Conservation (phyloP, 2,113 vertebrate genomes). For the Sander lucioperca region DNA sequence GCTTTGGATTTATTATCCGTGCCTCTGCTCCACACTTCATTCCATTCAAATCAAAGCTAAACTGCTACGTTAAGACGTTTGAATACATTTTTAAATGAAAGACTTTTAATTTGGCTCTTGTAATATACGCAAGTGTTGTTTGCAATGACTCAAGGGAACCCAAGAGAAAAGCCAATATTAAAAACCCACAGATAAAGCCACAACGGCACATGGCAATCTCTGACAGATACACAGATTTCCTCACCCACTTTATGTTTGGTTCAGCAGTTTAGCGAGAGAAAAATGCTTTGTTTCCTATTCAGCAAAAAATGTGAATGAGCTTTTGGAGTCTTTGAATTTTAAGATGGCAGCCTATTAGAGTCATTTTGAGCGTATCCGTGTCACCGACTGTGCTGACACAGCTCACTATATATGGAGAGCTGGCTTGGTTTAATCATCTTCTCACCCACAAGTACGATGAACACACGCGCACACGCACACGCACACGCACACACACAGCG, state of each 20-base stretch:
- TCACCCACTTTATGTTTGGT: slow-evolving; percentile 51
- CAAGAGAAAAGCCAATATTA: slow-evolving; percentile 65
- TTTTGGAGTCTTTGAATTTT: slow-evolving; percentile 65
- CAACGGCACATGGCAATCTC: slow-evolving; percentile 32
- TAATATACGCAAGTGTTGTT: slow-evolving; percentile 26
- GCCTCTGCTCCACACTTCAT: slow-evolving; percentile 43
- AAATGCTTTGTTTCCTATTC: slow-evolving; percentile 74
- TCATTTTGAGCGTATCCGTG: slow-evolving; percentile 63
- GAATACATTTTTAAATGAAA: slow-evolving; percentile 72
- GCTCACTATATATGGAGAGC: slow-evolving; percentile 65
- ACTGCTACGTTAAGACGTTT: slow-evolving; percentile 52
- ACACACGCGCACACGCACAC: neutral
- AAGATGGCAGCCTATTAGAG: slow-evolving; percentile 65
- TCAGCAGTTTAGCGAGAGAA: slow-evolving; percentile 63
- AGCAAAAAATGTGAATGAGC: slow-evolving; percentile 69
- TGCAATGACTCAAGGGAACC: slow-evolving; percentile 40
- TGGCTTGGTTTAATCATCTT: slow-evolving; percentile 71
- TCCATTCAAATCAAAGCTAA: slow-evolving; percentile 62
- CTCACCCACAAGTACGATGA: slow-evolving; percentile 43
- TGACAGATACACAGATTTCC: slow-evolving; percentile 57
- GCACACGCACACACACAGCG: neutral
- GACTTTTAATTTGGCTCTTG: slow-evolving; percentile 70
- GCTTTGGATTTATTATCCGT: slow-evolving; percentile 57
- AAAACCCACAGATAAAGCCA: slow-evolving; percentile 56
- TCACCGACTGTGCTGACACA: slow-evolving; percentile 74